A percentile compares a stretch with the other conserved stretches of the same genome.
Conservation (phyloP, 1,140 invertebrate species). For the Lepidurus packardi region DNA sequence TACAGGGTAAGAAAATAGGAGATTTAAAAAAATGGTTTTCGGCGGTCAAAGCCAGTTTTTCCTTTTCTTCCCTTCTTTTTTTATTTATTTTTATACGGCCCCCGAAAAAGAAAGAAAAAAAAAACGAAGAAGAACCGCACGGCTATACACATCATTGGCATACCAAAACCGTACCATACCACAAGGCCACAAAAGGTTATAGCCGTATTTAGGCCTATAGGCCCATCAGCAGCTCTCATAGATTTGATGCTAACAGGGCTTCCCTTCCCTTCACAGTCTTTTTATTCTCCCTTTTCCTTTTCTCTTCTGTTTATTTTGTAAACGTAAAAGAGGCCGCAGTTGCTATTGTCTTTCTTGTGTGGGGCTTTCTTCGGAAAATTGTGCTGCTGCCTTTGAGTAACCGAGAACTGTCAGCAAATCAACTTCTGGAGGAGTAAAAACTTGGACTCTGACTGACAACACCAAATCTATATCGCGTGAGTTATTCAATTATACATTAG, state of each 20-base stretch:
- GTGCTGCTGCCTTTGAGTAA: constrained; percentile 15
- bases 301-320: background rate
- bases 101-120: background rate
- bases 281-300: background rate
- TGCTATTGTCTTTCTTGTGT: too few relatives aligned
- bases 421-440: background rate
- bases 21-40: background rate
- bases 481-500: too few relatives aligned
- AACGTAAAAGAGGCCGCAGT: too few relatives aligned
- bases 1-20: background rate
- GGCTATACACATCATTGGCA: constrained; percentile 9
- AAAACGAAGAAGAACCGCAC: background rate
- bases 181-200: constrained; percentile 19
- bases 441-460: too few relatives aligned
- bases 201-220: constrained; percentile 18
- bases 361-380: background rate
- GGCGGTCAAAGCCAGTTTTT: constrained; percentile 17
- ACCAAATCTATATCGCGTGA: too few relatives aligned
- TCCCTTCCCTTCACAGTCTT: background rate
- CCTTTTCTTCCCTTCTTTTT: background rate
- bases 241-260: background rate
- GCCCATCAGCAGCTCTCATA: constrained; percentile 14
- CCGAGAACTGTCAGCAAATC: background rate
- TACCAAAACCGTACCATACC: constrained; percentile 17
- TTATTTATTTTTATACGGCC: background rate